Base-by-base conservation (phyloP, 1,140 invertebrate species). In the Lasioglossum baleicum region DNA sequence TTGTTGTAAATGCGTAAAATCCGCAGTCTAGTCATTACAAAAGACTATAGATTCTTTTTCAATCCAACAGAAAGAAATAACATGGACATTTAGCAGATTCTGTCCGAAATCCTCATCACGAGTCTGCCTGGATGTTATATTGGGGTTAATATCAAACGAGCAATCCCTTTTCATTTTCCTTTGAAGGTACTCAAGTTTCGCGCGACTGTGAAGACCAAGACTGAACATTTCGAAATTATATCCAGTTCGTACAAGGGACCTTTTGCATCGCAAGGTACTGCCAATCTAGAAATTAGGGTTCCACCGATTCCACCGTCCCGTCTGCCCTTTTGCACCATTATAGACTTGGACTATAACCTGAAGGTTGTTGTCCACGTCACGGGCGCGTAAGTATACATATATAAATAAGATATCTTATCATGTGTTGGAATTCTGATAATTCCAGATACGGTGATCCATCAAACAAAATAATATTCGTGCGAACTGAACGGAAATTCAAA, bases 281-380 rank as follows among this genome's bases (percentile, higher is more conserved):
- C 11, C 2, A 8, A n/a, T 0, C 0, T 64, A 3, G 31, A 68
- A 0, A 22, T 86, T 5, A 44, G 20, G 2, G 4, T 87, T 31
- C 84, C 85, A 10, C 74, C 85, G 7, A 48, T 86, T 48, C 35
- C 84, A 10, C 85, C 85, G 20, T 86, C 84, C 4, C 35, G 66
- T 20, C 17, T 84, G n/a, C 17, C 76, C 17, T 40, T 66, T 15
- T 86, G 83, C 22, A 31, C 7, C 7, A 79, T 86, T 35, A 86
- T 86, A 60, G 60, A 86, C 44, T 61, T 80, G 10, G 44, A 77
- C 7, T 86, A 85, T 42, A 11, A 15, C 2, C 17, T 85, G 11
- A 13, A 51, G 11, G 17, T 85, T 22, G 8, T 15, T 7, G 3
- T 80, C 8, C 83, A 85, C 17, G 13, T 86, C 2, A 48, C 63